These are phyloP conservation scores for Yponomeuta evonymella DNA, from an alignment of 2,888 invertebrate species.

Conservation along the genomic window DNA sequence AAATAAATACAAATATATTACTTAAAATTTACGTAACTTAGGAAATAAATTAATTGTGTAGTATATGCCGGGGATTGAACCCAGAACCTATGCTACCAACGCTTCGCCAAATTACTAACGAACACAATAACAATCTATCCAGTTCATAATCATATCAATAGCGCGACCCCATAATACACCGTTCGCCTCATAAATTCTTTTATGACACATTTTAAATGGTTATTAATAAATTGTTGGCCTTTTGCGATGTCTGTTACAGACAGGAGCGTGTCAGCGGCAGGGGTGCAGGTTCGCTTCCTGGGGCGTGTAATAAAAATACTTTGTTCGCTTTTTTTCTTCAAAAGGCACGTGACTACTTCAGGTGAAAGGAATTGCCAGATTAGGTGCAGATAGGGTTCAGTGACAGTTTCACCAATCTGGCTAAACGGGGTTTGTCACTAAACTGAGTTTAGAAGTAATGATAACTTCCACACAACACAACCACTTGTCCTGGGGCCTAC, in stretches of 20 bases:
- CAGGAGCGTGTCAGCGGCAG: constrained; percentile 3
- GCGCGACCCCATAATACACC: neutral
- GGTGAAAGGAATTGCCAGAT: neutral
- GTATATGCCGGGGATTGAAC: too few species aligned
- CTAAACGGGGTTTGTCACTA: too few species aligned
- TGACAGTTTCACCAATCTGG: too few species aligned
- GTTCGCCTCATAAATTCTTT: neutral
- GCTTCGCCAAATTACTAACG: neutral
- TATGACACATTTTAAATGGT: constrained; percentile 1
- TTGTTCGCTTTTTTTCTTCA: neutral
- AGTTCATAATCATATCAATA: constrained; percentile 4
- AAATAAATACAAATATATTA: too few species aligned
- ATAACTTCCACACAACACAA: too few species aligned
- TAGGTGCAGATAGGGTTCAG: too few species aligned
- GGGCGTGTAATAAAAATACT: neutral
- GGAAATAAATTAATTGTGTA: too few species aligned
- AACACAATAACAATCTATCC: constrained; percentile 19
- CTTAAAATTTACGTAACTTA: too few species aligned
- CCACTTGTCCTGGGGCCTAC: too few species aligned
- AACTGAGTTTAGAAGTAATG: too few species aligned
- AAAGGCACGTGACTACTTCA: constrained; percentile 7
- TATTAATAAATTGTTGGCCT: constrained; percentile 10
- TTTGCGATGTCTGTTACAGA: neutral
- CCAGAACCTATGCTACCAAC: neutral
- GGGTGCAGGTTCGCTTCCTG: neutral